Base-by-base conservation (phyloP, 1,140 invertebrate genomes). In the Trinorchestia longiramus region DNA sequence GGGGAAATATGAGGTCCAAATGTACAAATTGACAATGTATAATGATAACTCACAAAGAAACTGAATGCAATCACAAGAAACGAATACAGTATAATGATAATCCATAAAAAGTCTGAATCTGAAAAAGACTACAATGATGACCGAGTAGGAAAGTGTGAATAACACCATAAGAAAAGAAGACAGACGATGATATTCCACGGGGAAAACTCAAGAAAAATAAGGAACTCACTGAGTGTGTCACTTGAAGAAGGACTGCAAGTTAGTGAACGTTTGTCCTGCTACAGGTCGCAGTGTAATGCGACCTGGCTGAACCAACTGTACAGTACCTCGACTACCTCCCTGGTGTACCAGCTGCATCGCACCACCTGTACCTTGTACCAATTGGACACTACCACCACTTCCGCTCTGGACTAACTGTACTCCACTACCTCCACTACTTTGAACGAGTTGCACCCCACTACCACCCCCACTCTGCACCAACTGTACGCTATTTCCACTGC, bases 241-340 rank as follows among this genome's bases (percentile, higher is more conserved):
- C 91, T 96, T 96, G 90, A 96, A 96, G 45, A 96, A 96, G 42
- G 95, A 96, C 92, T 96, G 96, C 45, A 96, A 91, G 90, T 96
- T 96, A n/a, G 96, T 96, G 91, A 96, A 96, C 43, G 96, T 95
- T 47, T 96, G 96, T 43, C 95, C 96, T 28, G 96, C 95, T 17
- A 96, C 95, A 43, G 96, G 96, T 42, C 96, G 94, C 57, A 96
- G 95, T 47, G 96, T 96, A 88, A 96, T 96, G 6, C 96, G 95
- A 1, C 96, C 96, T 17, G 95, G 45, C 87, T 95, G 95, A 17
- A 95, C 95, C 57, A 95, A 44, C 44, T 95, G 95, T 28, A 95
- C 95, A 0, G 95, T 95, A 28, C 95, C 95, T 28, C 95, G 44
- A 41, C 42, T 87, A 45, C 92, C 92, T 15, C 92, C 92, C 40